These are phyloP conservation scores for Turritopsis rubra DNA, from an alignment of 30 jellyfish, hydroid and myxozoan genomes.

Conservation along the genomic window DNA sequence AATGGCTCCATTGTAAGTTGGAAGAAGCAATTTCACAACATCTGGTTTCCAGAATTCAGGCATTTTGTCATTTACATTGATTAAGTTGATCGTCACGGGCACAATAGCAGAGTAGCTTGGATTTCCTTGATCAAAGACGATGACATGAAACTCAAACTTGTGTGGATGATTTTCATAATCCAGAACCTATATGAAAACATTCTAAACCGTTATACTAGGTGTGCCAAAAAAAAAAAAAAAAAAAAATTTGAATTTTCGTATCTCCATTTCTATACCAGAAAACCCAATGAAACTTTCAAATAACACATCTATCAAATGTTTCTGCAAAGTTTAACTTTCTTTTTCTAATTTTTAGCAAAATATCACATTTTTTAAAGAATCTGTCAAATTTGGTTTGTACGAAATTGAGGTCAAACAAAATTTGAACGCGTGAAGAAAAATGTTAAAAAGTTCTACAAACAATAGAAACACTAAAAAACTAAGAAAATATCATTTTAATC, in stretches of 20 bases:
- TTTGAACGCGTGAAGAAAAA: no score
- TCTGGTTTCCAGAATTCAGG: conserved; percentile 62
- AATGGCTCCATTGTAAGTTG: conserved; percentile 51
- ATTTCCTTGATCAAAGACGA: conserved; percentile 66
- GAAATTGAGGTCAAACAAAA: no score
- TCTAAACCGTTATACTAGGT: neutral
- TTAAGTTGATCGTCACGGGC: conserved; percentile 41
- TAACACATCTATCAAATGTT: neutral
- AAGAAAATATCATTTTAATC: no score
- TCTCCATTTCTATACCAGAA: no score
- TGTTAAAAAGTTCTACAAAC: no score
- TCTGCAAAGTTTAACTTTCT: no score
- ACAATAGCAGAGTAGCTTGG: conserved; percentile 59
- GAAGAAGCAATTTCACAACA: conserved; percentile 42
- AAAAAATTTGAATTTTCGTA: neutral
- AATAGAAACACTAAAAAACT: no score
- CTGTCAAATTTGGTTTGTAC: no score
- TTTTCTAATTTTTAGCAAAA: no score
- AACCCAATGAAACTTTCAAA: neutral
- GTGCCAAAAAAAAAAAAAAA: conserved; percentile 5
- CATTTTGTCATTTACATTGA: conserved; percentile 72
- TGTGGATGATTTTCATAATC: conserved; percentile 59
- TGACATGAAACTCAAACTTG: conserved; percentile 44
- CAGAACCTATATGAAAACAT: conserved; percentile 53
- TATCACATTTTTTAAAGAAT: no score